Base-by-base conservation (phyloP, 1,140 invertebrate genomes). In the Limonius californicus region DNA sequence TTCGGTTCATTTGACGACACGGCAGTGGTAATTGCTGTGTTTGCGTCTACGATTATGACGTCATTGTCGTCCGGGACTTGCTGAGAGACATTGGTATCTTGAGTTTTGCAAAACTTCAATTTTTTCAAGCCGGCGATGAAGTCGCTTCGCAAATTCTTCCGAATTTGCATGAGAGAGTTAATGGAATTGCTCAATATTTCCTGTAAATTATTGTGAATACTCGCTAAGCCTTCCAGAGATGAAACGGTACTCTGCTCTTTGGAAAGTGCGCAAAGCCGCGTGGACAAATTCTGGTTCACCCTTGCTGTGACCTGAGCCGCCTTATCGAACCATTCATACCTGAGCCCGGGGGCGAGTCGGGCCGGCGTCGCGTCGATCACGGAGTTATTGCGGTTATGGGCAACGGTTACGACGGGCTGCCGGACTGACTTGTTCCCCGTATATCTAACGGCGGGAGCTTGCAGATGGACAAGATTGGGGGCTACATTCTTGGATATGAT, bases 251-350 rank as follows among this genome's bases (percentile, higher is more conserved):
- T 62, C 59, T 73, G 70, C 42, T 70, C 66, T 59, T 23, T 57
- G 9, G 59, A 39, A 56, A 62, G 54, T 21, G 21, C 19, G 35
- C n/a, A n/a, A 35, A 74, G 32, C 14, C 68, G 72, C 20, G 69
- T 68, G 0, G 72, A 72, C 32, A 74, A 59, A 60, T 70, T 72
- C 1, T 68, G 67, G 35, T 73, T 73, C 14, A 74, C 72, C 4
- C 66, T 64, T 3, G 71, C 66, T 7, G 70, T 63, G 18, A 72
- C 65, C 11, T 70, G 35, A 2, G 73, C 70, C 7, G 73, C 72
- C 54, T 73, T 73, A 18, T 74, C 73, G 35, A 73, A 74, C 73
- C 73, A 74, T 54, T 74, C 73, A 58, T 74, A 71, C 60, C 73
- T 74, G 57, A 70, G 63, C 2, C 57, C 53, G 32, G 64, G 63